Conservation (phyloP, 2,797 vertebrate species). For the Helarctos malayanus region DNA sequence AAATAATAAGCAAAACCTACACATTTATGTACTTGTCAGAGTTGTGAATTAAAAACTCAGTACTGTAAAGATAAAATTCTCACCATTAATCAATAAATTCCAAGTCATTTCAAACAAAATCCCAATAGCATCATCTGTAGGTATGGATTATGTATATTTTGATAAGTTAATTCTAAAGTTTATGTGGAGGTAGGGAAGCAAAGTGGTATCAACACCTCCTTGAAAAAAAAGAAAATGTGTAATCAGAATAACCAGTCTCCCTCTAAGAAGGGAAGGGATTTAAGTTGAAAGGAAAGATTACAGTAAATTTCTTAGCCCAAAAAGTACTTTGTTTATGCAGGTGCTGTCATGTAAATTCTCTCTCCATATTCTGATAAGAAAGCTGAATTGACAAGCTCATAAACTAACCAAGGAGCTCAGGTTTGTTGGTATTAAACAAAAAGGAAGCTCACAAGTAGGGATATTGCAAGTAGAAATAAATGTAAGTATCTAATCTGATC, state of each 20-base stretch:
- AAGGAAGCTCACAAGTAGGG: not conserved
- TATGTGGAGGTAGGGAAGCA: not conserved
- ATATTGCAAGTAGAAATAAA: not conserved
- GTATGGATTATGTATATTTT: not conserved
- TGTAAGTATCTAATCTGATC: not conserved
- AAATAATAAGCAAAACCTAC: not conserved
- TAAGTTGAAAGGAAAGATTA: not conserved
- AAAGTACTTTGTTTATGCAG: not conserved
- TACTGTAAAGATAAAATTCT: not conserved
- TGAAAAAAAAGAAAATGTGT: not conserved
- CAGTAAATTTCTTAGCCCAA: not conserved
- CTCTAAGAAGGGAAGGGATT: constrained; percentile 4
- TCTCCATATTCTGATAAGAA: constrained; percentile 13
- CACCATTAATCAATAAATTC: not conserved
- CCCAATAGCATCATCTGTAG: not conserved
- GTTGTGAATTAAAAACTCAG: not conserved
- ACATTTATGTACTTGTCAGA: not conserved
- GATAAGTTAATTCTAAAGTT: constrained; percentile 13
- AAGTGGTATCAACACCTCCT: not conserved
- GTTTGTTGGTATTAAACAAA: constrained; percentile 16
- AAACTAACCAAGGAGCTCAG: constrained; percentile 3
- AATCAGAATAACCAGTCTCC: not conserved
- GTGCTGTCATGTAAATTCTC: not conserved
- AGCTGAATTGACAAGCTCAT: not conserved
- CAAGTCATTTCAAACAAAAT: constrained; percentile 7